Evolutionary conservation across 2,888 invertebrate genomes (phyloP).

Genomic region (Orthosia gothica): DNA sequence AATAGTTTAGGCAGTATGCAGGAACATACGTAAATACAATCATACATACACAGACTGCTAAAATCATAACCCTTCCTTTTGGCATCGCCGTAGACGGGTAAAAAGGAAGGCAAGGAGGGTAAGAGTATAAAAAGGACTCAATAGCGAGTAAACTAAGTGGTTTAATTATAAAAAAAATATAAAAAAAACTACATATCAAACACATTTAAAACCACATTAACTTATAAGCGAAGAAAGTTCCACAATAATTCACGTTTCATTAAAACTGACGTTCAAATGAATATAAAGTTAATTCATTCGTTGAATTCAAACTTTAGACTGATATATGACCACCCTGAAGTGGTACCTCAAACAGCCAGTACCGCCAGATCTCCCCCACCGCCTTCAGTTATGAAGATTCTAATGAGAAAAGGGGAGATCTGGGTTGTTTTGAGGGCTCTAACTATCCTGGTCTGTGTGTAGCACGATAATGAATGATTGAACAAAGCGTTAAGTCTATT

Average conservation of each 20-base stretch:
- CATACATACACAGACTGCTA: too few relatives aligned
- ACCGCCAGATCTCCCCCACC: slow-evolving; percentile 71
- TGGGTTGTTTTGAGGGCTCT: slow-evolving; percentile 79
- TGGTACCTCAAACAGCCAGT: slow-evolving; percentile 68
- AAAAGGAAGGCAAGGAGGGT: neutral
- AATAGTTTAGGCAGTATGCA: too few relatives aligned
- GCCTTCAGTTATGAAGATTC: slow-evolving; percentile 70
- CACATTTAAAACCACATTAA: slow-evolving; percentile 42
- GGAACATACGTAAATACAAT: too few relatives aligned
- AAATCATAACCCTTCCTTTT: too few relatives aligned
- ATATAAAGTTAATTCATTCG: slow-evolving; percentile 85
- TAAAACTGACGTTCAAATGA: slow-evolving; percentile 82
- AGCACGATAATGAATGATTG: slow-evolving; percentile 88
- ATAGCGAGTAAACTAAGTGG: neutral
- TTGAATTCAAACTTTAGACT: slow-evolving; percentile 84
- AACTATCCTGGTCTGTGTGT: slow-evolving; percentile 79
- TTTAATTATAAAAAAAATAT: slow-evolving; percentile 1
- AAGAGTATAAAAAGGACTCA: neutral
- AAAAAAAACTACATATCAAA: slow-evolving; percentile 3
- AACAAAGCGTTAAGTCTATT: slow-evolving; percentile 90
- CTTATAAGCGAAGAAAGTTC: slow-evolving; percentile 73
- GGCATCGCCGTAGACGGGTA: too few relatives aligned
- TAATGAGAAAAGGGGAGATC: slow-evolving; percentile 77
- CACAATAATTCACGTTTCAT: slow-evolving; percentile 82
- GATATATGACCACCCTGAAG: slow-evolving; percentile 84